These are phyloP conservation scores for Callipepla californica DNA, from an alignment of 2,113 vertebrate genomes.

Conservation along the genomic window DNA sequence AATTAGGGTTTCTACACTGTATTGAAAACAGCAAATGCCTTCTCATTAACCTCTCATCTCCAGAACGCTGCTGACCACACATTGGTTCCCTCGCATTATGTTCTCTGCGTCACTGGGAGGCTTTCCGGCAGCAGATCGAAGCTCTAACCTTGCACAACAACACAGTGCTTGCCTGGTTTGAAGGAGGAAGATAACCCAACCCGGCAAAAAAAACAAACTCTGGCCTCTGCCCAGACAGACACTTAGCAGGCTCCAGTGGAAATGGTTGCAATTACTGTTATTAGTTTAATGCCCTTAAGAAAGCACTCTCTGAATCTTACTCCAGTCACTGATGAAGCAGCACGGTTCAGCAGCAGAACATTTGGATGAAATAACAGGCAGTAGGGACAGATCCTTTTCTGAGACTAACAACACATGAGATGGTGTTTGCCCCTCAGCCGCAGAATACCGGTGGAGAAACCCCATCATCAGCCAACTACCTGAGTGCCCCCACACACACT, in stretches of 20 bases:
- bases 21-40: neutral
- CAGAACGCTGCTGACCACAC: neutral
- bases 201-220: constrained; percentile 3
- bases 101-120: neutral
- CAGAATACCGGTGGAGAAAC: neutral
- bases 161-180: neutral
- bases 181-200: constrained; percentile 46
- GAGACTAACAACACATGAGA: no score
- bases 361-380: neutral
- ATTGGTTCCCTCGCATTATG: neutral
- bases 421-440: neutral
- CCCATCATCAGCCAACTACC: neutral
- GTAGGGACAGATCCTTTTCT: no score
- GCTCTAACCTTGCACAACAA: constrained; percentile 56
- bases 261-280: constrained; percentile 58
- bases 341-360: constrained; percentile 18
- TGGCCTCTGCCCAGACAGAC: constrained; percentile 43
- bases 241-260: constrained; percentile 50
- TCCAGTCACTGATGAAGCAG: constrained; percentile 51
- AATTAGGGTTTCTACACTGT: neutral
- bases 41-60: neutral
- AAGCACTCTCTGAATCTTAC: constrained; percentile 44
- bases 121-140: constrained; percentile 22
- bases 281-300: constrained; percentile 65
- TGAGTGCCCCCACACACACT: neutral